Evolutionary conservation across 2,888 invertebrate genomes (phyloP).

Genomic region (Pollenia amentaria): DNA sequence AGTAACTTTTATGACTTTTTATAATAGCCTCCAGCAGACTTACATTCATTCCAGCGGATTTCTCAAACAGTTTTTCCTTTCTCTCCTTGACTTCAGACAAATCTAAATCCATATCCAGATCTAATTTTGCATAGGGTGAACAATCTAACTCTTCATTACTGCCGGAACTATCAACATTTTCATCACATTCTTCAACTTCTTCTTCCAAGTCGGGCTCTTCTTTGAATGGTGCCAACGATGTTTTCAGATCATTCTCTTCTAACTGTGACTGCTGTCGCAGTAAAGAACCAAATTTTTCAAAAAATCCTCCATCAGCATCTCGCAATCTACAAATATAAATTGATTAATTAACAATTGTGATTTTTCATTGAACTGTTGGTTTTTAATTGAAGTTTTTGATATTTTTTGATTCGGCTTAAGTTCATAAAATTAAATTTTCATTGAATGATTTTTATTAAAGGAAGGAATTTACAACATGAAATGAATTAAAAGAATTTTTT

Average conservation of each 20-base stretch:
- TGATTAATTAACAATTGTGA: not conserved
- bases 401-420: no score
- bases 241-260: constrained; percentile 81
- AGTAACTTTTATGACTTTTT: no score
- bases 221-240: constrained; percentile 86
- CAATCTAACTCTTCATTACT: constrained; percentile 62
- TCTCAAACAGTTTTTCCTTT: constrained; percentile 86
- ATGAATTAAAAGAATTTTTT: no score
- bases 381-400: no score
- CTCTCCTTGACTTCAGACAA: constrained; percentile 74
- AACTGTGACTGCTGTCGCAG: constrained; percentile 88
- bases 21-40: constrained; percentile 84
- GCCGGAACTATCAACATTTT: constrained; percentile 35
- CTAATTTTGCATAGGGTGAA: constrained; percentile 75
- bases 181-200: constrained; percentile 75
- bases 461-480: no score
- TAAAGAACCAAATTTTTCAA: constrained; percentile 92
- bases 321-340: constrained; percentile 85
- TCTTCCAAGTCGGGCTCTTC: constrained; percentile 82
- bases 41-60: constrained; percentile 91
- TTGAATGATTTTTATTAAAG: no score
- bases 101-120: constrained; percentile 71
- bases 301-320: constrained; percentile 93
- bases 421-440: no score
- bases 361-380: no score